A percentile compares a stretch with the other conserved stretches of the same genome.
Evolutionary conservation across 2,113 vertebrate species (phyloP).

Genomic region (Paramormyrops kingsleyae): DNA sequence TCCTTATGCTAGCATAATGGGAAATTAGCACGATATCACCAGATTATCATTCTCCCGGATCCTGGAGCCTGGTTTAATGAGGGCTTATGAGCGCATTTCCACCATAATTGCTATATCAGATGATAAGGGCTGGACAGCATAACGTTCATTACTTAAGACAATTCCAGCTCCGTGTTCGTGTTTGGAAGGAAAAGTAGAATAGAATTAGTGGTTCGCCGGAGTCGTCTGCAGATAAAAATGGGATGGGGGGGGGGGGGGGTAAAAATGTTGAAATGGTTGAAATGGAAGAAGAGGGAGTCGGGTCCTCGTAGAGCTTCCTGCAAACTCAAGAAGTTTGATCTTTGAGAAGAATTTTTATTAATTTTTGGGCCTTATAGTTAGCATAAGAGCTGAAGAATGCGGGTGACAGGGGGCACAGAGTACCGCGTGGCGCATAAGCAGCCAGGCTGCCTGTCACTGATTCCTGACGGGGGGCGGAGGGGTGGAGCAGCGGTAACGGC

Average conservation of each 20-base stretch:
- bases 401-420: not conserved
- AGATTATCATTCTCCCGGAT: not conserved
- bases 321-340: not conserved
- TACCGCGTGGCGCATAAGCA: not conserved
- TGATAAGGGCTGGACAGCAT: not conserved
- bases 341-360: not conserved
- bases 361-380: not conserved
- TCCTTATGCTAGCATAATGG: not conserved
- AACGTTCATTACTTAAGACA: not conserved
- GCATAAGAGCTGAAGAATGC: not conserved
- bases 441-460: not conserved
- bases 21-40: constrained; percentile 3
- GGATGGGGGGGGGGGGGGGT: not conserved
- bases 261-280: not conserved
- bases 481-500: not conserved
- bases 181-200: not conserved
- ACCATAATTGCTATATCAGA: constrained; percentile 7
- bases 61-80: constrained; percentile 9
- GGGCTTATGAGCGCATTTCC: not conserved
- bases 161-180: not conserved
- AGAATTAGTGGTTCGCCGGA: not conserved
- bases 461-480: not conserved
- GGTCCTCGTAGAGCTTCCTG: not conserved
- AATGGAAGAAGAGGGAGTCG: not conserved
- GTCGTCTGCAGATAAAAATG: not conserved